Evolutionary conservation across 2,113 vertebrate species (phyloP).

Genomic region (Pimephales promelas): DNA sequence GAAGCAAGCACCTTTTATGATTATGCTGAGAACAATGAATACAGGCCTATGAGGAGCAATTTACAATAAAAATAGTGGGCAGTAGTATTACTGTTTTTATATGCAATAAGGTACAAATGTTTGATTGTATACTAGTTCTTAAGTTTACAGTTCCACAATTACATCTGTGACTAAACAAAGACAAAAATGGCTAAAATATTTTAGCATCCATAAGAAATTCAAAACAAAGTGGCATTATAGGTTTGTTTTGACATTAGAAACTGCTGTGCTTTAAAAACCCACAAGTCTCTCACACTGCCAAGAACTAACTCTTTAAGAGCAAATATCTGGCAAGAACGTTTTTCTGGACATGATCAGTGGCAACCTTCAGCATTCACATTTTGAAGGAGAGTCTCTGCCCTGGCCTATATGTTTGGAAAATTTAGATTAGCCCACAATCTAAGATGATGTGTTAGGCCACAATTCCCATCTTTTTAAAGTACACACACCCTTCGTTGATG

Average conservation of each 20-base stretch:
- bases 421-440: neutral
- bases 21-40: neutral
- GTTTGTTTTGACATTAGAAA: neutral
- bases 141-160: neutral
- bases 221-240: neutral
- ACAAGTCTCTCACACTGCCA: constrained; percentile 47
- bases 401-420: neutral
- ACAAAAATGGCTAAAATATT: neutral
- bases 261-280: constrained; percentile 47
- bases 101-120: neutral
- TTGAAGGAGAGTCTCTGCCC: neutral
- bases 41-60: neutral
- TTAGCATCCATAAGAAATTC: neutral
- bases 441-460: neutral
- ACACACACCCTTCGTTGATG: neutral
- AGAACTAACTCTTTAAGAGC: constrained; percentile 39
- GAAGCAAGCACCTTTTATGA: neutral
- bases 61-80: neutral
- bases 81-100: neutral
- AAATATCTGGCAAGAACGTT: constrained; percentile 36
- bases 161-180: neutral
- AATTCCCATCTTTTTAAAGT: constrained; percentile 3
- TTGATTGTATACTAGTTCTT: neutral
- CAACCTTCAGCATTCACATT: constrained; percentile 24
- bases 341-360: constrained; percentile 24